Evolutionary conservation across 1,140 invertebrate genomes (phyloP).

Genomic region (Leptopilina boulardi): DNA sequence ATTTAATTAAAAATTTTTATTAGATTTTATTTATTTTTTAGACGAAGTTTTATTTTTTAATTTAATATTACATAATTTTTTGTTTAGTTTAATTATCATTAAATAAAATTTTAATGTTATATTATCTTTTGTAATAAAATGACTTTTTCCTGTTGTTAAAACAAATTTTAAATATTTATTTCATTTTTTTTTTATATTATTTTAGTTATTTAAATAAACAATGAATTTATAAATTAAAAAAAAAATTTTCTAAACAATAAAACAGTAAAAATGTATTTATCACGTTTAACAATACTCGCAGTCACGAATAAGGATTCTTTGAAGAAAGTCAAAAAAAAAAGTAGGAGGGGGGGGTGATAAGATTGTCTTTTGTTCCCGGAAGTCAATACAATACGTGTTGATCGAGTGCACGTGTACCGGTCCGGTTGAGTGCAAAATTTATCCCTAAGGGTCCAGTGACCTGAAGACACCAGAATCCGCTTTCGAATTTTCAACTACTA

Average conservation of each 20-base stretch:
- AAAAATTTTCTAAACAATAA: slow-evolving; percentile 36
- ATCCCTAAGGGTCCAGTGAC: slow-evolving; percentile 38
- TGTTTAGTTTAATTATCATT: too few species aligned
- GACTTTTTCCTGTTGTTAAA: too few species aligned
- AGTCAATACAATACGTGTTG: slow-evolving; percentile 18
- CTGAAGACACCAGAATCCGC: background rate
- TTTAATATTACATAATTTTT: too few species aligned
- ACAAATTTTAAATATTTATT: too few species aligned
- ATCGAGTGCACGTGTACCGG: slow-evolving; percentile 46
- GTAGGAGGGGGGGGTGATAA: slow-evolving; percentile 3
- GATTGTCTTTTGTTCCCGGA: background rate
- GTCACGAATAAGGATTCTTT: background rate
- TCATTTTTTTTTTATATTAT: too few species aligned
- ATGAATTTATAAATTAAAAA: too few species aligned
- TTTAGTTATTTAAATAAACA: too few species aligned
- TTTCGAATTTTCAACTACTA: background rate
- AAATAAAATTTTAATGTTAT: too few species aligned
- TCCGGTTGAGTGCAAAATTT: slow-evolving; percentile 20
- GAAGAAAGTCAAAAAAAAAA: background rate
- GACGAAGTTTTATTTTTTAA: too few species aligned
- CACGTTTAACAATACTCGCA: background rate
- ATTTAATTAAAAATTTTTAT: too few species aligned
- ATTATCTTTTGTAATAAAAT: too few species aligned
- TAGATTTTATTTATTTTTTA: too few species aligned
- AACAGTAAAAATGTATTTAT: background rate